Evolutionary conservation across 2,113 vertebrate species (phyloP).

Genomic region (Toxostoma redivivum): DNA sequence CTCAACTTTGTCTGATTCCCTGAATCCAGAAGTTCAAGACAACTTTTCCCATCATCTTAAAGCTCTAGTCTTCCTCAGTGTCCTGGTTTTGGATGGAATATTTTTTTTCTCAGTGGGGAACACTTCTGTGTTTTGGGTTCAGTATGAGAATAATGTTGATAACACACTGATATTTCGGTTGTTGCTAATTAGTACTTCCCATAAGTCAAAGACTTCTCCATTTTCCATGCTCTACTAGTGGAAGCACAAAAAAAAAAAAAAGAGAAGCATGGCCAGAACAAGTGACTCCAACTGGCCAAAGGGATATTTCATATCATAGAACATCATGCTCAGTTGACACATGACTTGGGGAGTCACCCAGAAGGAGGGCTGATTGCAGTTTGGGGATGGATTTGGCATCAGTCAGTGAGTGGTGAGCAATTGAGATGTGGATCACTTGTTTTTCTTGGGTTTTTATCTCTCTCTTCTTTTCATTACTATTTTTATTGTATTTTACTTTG

Average conservation of each 20-base stretch:
- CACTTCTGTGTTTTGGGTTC: not conserved
- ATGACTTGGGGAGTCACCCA: not conserved
- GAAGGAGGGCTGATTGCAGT: not conserved
- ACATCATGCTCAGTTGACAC: not conserved
- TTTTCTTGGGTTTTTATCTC: not conserved
- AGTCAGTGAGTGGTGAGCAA: not conserved
- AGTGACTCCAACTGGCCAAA: not conserved
- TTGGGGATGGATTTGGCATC: not conserved
- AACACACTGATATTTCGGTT: not conserved
- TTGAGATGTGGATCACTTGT: not conserved
- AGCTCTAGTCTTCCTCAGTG: not conserved
- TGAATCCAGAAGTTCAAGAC: not conserved
- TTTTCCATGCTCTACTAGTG: not conserved
- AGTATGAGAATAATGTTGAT: not conserved
- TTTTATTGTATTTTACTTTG: not conserved
- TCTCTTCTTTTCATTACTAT: not conserved
- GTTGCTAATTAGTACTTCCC: not conserved
- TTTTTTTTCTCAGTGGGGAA: not conserved
- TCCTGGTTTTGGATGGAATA: not conserved
- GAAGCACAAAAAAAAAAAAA: not conserved
- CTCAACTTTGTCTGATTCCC: not conserved
- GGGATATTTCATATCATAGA: not conserved
- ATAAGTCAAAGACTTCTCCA: not conserved
- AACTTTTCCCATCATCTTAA: not conserved
- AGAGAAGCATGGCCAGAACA: not conserved